Evolutionary conservation across 2,113 vertebrate species (phyloP), one percentile per base, ranked within the genome.

Genomic region (Phoxinus phoxinus): DNA sequence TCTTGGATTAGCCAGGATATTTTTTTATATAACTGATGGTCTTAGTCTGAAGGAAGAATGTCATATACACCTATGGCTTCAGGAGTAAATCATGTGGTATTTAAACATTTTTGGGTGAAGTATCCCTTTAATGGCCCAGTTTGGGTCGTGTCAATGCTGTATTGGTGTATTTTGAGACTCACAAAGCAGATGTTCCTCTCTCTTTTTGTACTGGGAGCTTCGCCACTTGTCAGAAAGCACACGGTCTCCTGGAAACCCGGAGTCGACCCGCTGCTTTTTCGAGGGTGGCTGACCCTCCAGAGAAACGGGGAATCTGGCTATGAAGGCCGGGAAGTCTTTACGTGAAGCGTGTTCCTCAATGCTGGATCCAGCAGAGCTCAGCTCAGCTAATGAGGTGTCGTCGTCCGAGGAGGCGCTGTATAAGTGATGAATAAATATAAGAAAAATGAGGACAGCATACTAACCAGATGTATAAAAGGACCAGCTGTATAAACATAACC

Each of bases 121-220:
- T 37, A 7, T 8, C 37, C 37, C 37, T 37, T 37, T 5, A 10
- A 81, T 63, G 59, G 13, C 23, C 59, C 19, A 44, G 59, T 65
- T 21, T 67, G 35, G 6, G 56, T 65, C 35, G 11, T 13, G 56
- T 65, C 35, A 4, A 27, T 72, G 69, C 35, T 44, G 21, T 23
- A n/a, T n/a, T 81, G n/a, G 25, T 67, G 23, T 21, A 81, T 13
- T 81, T 19, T 13, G 17, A 21, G 9, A 72, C 81, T 72, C 72
- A 83, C 65, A 83, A 46, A 83, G 27, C 63, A 83, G 65, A 32
- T 67, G 27, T 82, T 82, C 44, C 61, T 19, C 1, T 69, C 41
- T 27, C 41, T 82, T 10, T 1, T 7, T 6, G 32, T 72, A 71
- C 65, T 83, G 81, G 10, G 7, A 0, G 19, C 10, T 13, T 15